Evolutionary conservation across 2,113 vertebrate species (phyloP).

Genomic region (Festucalex cinctus): DNA sequence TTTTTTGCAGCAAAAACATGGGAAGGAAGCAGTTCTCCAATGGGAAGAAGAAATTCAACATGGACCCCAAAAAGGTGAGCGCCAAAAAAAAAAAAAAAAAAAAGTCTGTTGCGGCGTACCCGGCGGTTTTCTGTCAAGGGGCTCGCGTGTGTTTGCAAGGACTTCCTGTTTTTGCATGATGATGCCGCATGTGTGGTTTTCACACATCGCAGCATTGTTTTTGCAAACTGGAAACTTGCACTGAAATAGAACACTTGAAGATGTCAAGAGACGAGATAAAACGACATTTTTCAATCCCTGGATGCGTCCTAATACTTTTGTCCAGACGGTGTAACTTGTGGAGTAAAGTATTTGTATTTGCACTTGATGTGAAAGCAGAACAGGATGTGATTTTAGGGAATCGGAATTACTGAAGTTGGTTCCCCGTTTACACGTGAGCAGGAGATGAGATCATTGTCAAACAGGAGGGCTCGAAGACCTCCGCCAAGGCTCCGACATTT

Average conservation of each 20-base stretch:
- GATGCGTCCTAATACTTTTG: background rate
- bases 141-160: background rate
- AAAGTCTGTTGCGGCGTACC: background rate
- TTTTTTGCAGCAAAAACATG: conserved; percentile 65
- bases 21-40: conserved; percentile 77
- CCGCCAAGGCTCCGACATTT: background rate
- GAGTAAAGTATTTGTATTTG: background rate
- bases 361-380: conserved; percentile 43
- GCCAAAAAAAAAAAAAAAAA: no score
- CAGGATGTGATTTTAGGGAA: conserved; percentile 47
- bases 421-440: background rate
- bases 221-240: background rate
- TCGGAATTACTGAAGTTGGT: conserved; percentile 28
- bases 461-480: background rate
- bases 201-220: background rate
- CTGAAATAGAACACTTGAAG: background rate
- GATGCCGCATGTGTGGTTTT: background rate
- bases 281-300: background rate
- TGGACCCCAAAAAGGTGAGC: conserved; percentile 87
- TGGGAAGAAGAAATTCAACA: conserved; percentile 92
- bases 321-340: background rate
- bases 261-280: background rate
- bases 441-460: conserved; percentile 40
- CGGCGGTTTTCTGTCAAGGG: background rate
- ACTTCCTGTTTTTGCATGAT: background rate